Base-by-base conservation (phyloP, 2,888 invertebrate species). In the Schizotus pectinicornis region DNA sequence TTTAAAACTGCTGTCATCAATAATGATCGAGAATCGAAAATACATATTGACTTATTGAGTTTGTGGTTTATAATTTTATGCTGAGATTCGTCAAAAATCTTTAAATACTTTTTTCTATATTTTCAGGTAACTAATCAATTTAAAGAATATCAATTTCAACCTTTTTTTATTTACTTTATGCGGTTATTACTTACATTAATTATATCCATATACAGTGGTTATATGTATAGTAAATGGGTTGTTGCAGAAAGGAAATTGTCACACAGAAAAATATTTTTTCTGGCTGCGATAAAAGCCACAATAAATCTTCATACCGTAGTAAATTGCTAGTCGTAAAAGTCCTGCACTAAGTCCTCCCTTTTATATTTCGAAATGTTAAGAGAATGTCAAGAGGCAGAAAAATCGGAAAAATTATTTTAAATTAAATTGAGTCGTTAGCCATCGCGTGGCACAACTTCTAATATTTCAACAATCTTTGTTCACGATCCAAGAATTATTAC, bases 261-360 rank as follows among this genome's bases (percentile, higher is more conserved):
- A 42, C 32, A 33, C 41, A 48, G 14, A 49, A 56, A 56, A 56
- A 56, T 56, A 41, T 55, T 54, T 54, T 57, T 62, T 64, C 61
- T 64, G 55, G 64, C 65, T 69, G 64, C 64, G 64, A 67, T 66
- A 65, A 64, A 67, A 64, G 61, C 63, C 47, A 51, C 48, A 48
- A 63, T 70, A 70, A 66, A 69, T 68, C 65, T 61, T 60, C 59
- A 59, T 57, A 51, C 62, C 68, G 56, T 57, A 64, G 62, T 68
- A 66, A 68, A 69, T 67, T 53, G 63, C 57, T 43, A 46, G 43
- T 71, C 71, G 71, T 71, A 70, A 71, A 71, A 51, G 65, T 67
- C 67, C 60, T 45, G 61, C 54, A 54, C 56, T 46, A 57, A 57
- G 56, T 62, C 61, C 67, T 61, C 59, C 59, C 60, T 63, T 63